Percentiles rank a stretch among this genome's conserved stretches.
These are phyloP conservation scores for Drosophila recens DNA, from an alignment of 2,888 invertebrate species.

Conservation along the genomic window DNA sequence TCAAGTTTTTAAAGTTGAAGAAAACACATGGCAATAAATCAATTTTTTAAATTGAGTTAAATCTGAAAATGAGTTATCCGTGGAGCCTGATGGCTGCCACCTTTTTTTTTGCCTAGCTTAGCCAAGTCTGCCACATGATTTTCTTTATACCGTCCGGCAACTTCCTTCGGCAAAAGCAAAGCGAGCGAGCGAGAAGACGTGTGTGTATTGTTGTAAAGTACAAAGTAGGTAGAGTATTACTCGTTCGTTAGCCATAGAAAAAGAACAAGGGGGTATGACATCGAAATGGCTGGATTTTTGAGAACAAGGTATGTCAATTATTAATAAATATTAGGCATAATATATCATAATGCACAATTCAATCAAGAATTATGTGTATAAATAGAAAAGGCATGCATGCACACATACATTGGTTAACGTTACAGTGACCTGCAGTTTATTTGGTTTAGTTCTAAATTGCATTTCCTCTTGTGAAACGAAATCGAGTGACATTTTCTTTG, in stretches of 20 bases:
- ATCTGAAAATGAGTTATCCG: no score
- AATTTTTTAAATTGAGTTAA: no score
- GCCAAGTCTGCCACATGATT: no score
- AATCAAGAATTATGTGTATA: conserved; percentile 23
- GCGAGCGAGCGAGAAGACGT: no score
- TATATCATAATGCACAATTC: not conserved
- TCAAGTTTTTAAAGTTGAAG: no score
- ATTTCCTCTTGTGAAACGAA: not conserved
- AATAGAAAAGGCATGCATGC: not conserved
- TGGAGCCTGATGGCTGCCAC: no score
- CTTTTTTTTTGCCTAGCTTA: no score
- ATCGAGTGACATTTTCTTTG: not conserved
- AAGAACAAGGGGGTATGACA: conserved; percentile 34
- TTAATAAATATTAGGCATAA: not conserved
- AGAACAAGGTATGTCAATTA: conserved; percentile 72
- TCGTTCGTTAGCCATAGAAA: conserved; percentile 1
- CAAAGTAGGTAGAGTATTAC: no score
- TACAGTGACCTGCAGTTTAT: conserved; percentile 53
- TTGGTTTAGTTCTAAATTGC: conserved; percentile 13
- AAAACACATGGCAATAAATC: no score
- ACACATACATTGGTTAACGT: not conserved
- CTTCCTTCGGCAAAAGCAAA: no score
- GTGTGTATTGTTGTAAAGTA: no score
- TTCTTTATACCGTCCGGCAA: no score
- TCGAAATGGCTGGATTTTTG: conserved; percentile 77